Percentiles rank a stretch among this genome's conserved stretches.
Conservation (phyloP, 2,797 vertebrate species). For the Spatula clypeata region DNA sequence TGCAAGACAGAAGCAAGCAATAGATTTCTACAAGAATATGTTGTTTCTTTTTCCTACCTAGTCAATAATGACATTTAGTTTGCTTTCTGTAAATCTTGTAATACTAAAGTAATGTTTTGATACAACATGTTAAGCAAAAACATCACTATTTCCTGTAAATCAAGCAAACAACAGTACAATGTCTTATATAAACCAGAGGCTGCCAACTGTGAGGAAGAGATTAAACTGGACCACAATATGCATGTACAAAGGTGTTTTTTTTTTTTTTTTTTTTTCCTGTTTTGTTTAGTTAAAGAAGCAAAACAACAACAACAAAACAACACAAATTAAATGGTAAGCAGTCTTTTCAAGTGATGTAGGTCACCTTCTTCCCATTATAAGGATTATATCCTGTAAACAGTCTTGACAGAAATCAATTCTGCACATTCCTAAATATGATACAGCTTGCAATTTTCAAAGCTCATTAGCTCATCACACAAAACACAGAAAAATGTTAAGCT, state of each 20-base stretch:
- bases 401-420: background rate
- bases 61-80: background rate
- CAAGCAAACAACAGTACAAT: rapidly evolving
- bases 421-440: background rate
- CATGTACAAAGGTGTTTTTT: background rate
- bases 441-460: background rate
- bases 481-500: background rate
- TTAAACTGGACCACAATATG: background rate
- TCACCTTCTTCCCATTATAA: background rate
- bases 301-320: background rate
- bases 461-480: background rate
- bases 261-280: background rate
- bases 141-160: background rate
- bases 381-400: background rate
- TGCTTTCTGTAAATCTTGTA: background rate
- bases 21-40: background rate
- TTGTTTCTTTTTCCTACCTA: background rate
- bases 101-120: background rate
- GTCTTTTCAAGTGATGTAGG: background rate
- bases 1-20: background rate
- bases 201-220: rapidly evolving
- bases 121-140: background rate
- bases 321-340: background rate
- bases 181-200: background rate
- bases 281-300: background rate